These are phyloP conservation scores for Drosophila macrospina DNA, from an alignment of 2,888 invertebrate genomes.

Conservation along the genomic window DNA sequence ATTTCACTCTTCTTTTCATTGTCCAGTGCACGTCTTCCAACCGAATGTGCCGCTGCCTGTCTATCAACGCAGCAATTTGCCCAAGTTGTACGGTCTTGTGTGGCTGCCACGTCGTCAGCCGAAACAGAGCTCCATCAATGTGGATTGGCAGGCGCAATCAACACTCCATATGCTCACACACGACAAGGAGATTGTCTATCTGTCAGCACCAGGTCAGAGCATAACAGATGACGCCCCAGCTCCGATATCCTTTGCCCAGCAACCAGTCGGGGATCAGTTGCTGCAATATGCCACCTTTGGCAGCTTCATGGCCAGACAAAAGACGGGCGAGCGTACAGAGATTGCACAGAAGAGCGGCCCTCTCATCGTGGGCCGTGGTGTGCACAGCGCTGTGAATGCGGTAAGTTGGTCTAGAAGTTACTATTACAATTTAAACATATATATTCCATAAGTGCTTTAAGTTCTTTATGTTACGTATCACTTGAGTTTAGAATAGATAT, in stretches of 20 bases:
- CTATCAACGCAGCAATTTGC: slow-evolving; percentile 86
- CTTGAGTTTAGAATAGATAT: too few species aligned
- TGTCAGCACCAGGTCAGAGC: slow-evolving; percentile 85
- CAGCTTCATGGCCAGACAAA: slow-evolving; percentile 83
- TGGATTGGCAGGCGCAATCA: slow-evolving; percentile 88
- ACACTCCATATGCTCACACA: slow-evolving; percentile 88
- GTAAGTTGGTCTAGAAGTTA: slow-evolving; percentile 78
- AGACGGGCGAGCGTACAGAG: slow-evolving; percentile 31
- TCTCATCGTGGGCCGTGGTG: slow-evolving; percentile 83
- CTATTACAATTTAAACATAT: too few species aligned
- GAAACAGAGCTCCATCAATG: slow-evolving; percentile 85
- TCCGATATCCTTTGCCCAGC: slow-evolving; percentile 81
- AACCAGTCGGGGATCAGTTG: slow-evolving; percentile 58
- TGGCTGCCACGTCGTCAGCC: slow-evolving; percentile 87
- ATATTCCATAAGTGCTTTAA: too few species aligned
- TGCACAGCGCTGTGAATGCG: slow-evolving; percentile 85
- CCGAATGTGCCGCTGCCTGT: slow-evolving; percentile 87
- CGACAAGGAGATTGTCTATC: slow-evolving; percentile 86
- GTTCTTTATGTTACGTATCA: too few species aligned
- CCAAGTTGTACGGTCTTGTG: slow-evolving; percentile 86
- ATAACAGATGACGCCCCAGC: slow-evolving; percentile 84
- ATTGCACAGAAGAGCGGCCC: slow-evolving; percentile 64
- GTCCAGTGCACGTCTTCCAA: slow-evolving; percentile 88
- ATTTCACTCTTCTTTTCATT: background rate
- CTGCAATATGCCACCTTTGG: slow-evolving; percentile 86